These are phyloP conservation scores for Mamestra brassicae DNA, from an alignment of 2,888 invertebrate species.

Conservation along the genomic window DNA sequence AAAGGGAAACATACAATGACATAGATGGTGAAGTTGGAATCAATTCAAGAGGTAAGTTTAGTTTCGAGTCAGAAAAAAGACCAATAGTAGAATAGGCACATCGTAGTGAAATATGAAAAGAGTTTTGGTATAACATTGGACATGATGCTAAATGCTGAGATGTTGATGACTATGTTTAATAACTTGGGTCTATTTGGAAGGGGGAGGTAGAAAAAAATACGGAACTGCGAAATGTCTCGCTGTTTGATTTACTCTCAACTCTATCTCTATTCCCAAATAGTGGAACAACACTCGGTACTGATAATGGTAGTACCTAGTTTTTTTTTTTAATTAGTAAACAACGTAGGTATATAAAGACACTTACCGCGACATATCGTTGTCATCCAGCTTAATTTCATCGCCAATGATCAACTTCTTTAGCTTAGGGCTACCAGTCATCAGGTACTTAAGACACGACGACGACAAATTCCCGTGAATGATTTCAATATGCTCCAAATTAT, in stretches of 20 bases:
- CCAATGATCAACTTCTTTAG: conserved; percentile 92
- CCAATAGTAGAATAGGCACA: background rate
- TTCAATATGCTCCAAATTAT: conserved; percentile 92
- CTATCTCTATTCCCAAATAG: background rate
- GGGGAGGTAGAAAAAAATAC: too few species aligned
- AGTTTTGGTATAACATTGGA: background rate
- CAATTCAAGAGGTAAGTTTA: background rate
- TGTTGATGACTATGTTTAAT: too few species aligned
- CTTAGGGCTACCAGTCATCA: conserved; percentile 91
- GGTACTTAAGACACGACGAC: conserved; percentile 90
- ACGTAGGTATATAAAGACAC: conserved; percentile 43
- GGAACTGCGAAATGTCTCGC: too few species aligned
- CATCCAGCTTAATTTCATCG: conserved; percentile 92
- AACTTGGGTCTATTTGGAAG: too few species aligned
- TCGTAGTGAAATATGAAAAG: background rate
- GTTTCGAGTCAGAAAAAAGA: background rate
- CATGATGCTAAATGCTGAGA: background rate
- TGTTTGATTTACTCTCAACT: background rate
- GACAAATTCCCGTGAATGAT: conserved; percentile 92
- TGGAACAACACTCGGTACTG: background rate
- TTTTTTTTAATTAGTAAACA: background rate
- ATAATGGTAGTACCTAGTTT: too few species aligned
- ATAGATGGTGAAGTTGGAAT: background rate
- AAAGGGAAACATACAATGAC: conserved; percentile 64
- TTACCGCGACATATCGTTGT: conserved; percentile 92